Evolutionary conservation across 1,140 invertebrate genomes (phyloP), one percentile per base, ranked within the genome.

Genomic region (Sycobia sp.): DNA sequence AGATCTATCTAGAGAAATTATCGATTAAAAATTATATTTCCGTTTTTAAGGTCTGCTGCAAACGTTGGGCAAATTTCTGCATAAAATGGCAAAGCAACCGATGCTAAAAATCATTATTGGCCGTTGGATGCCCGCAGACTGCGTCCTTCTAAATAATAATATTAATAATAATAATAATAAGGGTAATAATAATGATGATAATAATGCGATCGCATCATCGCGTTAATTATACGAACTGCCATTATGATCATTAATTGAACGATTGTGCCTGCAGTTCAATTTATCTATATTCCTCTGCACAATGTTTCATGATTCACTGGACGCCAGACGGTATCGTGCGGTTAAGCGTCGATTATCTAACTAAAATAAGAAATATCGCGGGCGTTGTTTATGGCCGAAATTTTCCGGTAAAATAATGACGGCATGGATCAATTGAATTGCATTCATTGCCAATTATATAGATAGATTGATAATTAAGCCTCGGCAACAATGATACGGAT

Each of bases 211-310:
- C 50, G 50, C 50, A 41, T 62, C 49, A 62, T 62, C 50, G 29
- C 36, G 46, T 11, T 43, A 62, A 56, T 60, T 46, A 61, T 54
- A 22, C 36, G 39, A 46, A 61, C 55, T 23, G 34, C 60, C 62
- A 65, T 65, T 58, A 65, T 59, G 29, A 59, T 65, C 55, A 65
- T 65, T 58, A 59, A 65, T 65, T 65, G 62, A 65, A 65, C 62
- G 47, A 59, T 58, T 58, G 47, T 58, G 27, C 49, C 20, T 22
- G 47, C 47, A 65, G 44, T 64, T 57, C 54, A n/a, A 64, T 64
- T 64, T 57, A 64, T 57, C 57, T 64, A 64, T 38, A 64, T 32
- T 38, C 44, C 2, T 16, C 25, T 22, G 53, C 41, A 43, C 46
- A 63, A 44, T 47, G 47, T 64, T 64, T 64, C 54, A 64, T 51